Base-by-base conservation (phyloP, 2,113 vertebrate species). In the Camarhynchus parvulus region DNA sequence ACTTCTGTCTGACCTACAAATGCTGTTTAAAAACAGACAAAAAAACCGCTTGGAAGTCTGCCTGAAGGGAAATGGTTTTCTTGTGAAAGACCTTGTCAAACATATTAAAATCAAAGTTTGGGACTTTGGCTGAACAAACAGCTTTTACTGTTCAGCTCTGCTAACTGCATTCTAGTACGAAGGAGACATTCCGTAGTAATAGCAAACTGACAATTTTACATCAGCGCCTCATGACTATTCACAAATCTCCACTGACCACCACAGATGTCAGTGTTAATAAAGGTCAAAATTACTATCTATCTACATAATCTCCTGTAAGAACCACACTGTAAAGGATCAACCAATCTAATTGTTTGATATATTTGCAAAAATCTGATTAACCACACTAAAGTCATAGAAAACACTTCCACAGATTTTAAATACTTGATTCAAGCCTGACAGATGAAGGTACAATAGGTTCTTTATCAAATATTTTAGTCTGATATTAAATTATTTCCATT, bases 401-500 rank as follows among this genome's bases (percentile, higher is more conserved):
- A 83, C 56, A 52, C 28, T 64, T 90, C 47, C 46, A 93, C 28
- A n/a, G 15, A 63, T 56, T 88, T 92, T 56, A 78, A 92, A 81
- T 42, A 81, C 50, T 75, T 42, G n/a, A 78, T n/a, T 72, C 6
- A 6, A 77, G 52, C 44, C 78, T 69, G 50, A 49, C 21, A 87
- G 42, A 83, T 75, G 79, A 93, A 75, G 76, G 83, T 68, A 92
- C 76, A 95, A 64, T 13, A 68, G 64, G 46, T 72, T 88, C 76
- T 90, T 95, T 93, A 97, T 93, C 47, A 84, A 95, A 92, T 92
- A 83, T 87, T 96, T 94, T 87, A 92, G 92, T 96, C 92, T 90
- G 68, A 94, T 96, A 95, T 93, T 96, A 95, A 96, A 97, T 96
- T 92, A 94, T 90, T 96, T 88, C 79, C 75, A 86, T 93, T 95